A percentile compares a stretch with the other conserved stretches of the same genome.
These are phyloP conservation scores for Merodon equestris DNA, from an alignment of 2,888 invertebrate genomes.

Conservation along the genomic window DNA sequence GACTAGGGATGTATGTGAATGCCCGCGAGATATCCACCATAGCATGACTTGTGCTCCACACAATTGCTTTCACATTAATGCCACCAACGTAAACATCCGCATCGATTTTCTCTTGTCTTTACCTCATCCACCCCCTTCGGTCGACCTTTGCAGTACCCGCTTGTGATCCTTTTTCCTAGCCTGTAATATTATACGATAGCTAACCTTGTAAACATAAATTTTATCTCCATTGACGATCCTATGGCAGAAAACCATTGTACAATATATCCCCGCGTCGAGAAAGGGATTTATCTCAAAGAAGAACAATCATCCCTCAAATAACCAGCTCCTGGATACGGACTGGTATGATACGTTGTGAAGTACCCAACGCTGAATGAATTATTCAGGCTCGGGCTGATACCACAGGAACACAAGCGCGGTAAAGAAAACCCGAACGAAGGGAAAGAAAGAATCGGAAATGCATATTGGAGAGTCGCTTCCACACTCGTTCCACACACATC, in stretches of 20 bases:
- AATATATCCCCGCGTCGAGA: neutral
- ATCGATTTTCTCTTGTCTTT: slow-evolving; percentile 33
- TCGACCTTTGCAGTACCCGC: slow-evolving; percentile 8
- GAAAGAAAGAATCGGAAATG: slow-evolving; percentile 51
- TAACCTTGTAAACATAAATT: slow-evolving; percentile 59
- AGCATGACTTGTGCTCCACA: slow-evolving; percentile 14
- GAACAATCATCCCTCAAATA: neutral
- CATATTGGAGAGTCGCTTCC: slow-evolving; percentile 27
- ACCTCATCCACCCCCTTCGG: neutral
- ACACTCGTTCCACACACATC: neutral
- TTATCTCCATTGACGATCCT: slow-evolving; percentile 16
- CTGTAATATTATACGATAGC: slow-evolving; percentile 19
- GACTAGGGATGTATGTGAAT: too few relatives aligned
- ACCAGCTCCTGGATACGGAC: too few relatives aligned
- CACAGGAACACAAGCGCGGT: too few relatives aligned
- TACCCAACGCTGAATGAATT: slow-evolving; percentile 50
- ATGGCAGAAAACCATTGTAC: slow-evolving; percentile 1
- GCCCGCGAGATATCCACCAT: neutral
- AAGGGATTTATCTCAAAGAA: neutral
- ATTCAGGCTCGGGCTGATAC: slow-evolving; percentile 54
- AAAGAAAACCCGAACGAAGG: too few relatives aligned
- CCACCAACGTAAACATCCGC: slow-evolving; percentile 56
- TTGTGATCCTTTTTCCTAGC: slow-evolving; percentile 9
- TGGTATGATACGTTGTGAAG: neutral
- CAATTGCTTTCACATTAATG: slow-evolving; percentile 60